A percentile compares a stretch with the other conserved stretches of the same genome.
phyloP scores from a whole-genome alignment of 2,797 vertebrate genomes.

The Gorsachius magnificus region DNA sequence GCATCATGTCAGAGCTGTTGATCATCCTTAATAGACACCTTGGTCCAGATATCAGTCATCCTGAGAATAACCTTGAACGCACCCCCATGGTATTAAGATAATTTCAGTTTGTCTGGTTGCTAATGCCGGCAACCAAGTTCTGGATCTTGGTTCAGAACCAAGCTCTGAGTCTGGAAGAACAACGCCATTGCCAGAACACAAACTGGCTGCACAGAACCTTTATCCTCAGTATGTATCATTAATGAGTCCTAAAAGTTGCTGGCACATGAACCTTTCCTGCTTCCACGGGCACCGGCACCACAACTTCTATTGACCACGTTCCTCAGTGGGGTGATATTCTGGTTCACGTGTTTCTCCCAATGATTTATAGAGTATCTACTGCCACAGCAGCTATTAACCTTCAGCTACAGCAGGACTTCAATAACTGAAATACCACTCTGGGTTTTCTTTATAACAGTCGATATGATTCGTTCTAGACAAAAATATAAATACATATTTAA shows the following conservation, averaged over 20 bases:
- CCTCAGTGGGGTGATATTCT: neutral
- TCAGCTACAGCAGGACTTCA: slow-evolving; percentile 40
- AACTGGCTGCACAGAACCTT: neutral
- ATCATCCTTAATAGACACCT: neutral
- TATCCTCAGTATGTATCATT: neutral
- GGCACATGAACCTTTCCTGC: neutral
- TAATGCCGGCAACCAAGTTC: neutral
- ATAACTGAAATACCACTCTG: slow-evolving; percentile 18
- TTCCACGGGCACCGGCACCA: neutral
- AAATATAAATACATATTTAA: neutral
- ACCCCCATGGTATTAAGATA: neutral
- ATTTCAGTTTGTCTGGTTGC: neutral
- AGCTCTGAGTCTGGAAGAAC: neutral
- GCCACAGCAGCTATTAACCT: slow-evolving; percentile 48
- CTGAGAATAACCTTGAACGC: neutral
- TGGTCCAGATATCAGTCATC: neutral
- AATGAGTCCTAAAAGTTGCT: neutral
- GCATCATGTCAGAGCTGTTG: neutral
- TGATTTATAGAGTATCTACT: slow-evolving; percentile 51
- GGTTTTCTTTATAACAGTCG: slow-evolving; percentile 29
- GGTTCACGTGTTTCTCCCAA: slow-evolving; percentile 16
- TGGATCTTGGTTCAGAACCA: neutral
- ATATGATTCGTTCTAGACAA: slow-evolving; percentile 9
- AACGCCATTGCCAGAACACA: neutral
- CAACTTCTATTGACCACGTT: neutral